A percentile compares a stretch with the other conserved stretches of the same genome.
Conservation (phyloP, 2,888 invertebrate species). For the Drosophila austrosaltans region DNA sequence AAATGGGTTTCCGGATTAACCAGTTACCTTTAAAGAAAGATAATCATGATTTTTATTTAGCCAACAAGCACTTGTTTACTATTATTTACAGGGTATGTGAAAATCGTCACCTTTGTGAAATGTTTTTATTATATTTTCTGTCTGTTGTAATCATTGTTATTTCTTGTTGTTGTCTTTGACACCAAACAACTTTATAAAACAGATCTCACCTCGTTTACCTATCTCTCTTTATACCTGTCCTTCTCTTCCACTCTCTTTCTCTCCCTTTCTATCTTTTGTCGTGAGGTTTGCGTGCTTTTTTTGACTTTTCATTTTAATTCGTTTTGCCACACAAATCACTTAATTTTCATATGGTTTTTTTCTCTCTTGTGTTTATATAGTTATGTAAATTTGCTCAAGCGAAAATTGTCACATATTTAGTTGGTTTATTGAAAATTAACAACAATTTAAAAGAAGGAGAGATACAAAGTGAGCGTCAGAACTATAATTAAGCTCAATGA, state of each 20-base stretch:
- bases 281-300: constrained; percentile 3
- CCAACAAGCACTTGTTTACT: background rate
- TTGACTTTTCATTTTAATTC: constrained; percentile 13
- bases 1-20: no score
- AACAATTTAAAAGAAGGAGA: constrained; percentile 23
- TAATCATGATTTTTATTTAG: background rate
- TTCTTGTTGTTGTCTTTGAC: constrained; percentile 55
- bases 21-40: no score
- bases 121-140: constrained; percentile 27
- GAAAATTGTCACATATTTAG: constrained; percentile 17
- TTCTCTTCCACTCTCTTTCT: constrained; percentile 4
- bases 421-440: constrained; percentile 12
- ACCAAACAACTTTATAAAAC: constrained; percentile 60
- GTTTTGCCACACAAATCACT: constrained; percentile 52
- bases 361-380: background rate
- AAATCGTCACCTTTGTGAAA: constrained; percentile 20
- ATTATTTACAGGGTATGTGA: constrained; percentile 38
- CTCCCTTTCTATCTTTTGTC: constrained; percentile 3
- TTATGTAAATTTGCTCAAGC: constrained; percentile 14
- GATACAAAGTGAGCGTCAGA: constrained; percentile 23
- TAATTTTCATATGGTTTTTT: constrained; percentile 39
- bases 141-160: constrained; percentile 39
- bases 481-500: constrained; percentile 70
- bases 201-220: constrained; percentile 46
- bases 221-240: constrained; percentile 24